Conservation (phyloP, 2,888 invertebrate genomes). For the Rhyacophila evoluta region DNA sequence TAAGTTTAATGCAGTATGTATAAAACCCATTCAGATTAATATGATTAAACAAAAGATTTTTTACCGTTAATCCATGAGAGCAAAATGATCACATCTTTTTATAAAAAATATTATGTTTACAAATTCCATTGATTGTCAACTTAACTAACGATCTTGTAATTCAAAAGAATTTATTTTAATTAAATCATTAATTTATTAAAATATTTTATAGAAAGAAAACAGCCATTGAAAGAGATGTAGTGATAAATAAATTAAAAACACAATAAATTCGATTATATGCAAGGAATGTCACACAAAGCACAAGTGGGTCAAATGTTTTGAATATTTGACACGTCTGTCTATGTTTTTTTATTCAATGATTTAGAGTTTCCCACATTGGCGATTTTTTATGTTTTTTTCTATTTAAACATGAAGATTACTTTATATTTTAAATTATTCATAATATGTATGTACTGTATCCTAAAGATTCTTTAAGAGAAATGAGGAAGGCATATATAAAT, state of each 20-base stretch:
- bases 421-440: too few species aligned
- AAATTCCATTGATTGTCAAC: not conserved
- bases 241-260: not conserved
- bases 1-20: too few species aligned
- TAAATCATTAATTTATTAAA: not conserved
- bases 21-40: not conserved
- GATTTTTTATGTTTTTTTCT: too few species aligned
- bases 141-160: not conserved
- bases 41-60: not conserved
- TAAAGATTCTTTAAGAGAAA: too few species aligned
- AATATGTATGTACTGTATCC: too few species aligned
- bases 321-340: not conserved
- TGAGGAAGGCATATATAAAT: too few species aligned
- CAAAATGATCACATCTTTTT: too few species aligned
- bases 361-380: not conserved
- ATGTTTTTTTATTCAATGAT: not conserved
- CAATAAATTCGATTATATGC: not conserved
- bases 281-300: not conserved
- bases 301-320: not conserved
- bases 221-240: not conserved
- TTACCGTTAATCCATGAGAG: not conserved
- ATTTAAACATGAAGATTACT: too few species aligned
- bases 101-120: too few species aligned
- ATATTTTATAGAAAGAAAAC: not conserved
- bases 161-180: constrained; percentile 12